phyloP scores from a whole-genome alignment of 2,797 vertebrate genomes.

The Acrossocheilus fasciatus region DNA sequence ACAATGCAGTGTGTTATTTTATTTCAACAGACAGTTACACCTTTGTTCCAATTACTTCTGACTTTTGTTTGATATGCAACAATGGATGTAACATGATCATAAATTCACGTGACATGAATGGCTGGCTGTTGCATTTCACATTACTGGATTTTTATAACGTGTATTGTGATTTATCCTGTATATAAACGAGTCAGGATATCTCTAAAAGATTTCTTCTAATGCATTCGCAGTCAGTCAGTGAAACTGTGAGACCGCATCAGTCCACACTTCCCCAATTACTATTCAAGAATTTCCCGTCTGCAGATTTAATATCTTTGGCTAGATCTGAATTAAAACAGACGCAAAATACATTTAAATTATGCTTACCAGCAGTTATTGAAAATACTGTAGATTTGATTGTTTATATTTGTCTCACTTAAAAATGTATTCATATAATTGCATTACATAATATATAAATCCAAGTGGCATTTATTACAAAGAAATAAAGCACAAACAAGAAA shows the following conservation, averaged over 20 bases:
- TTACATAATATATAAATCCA: neutral
- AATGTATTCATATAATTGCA: neutral
- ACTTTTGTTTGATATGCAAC: neutral
- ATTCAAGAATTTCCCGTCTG: neutral
- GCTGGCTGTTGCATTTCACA: neutral
- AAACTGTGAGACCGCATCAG: conserved; percentile 30
- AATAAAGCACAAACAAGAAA: neutral
- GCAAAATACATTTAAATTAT: neutral
- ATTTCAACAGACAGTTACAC: neutral
- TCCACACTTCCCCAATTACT: conserved; percentile 41
- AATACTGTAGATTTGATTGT: neutral
- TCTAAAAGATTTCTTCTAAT: neutral
- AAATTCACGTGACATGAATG: neutral
- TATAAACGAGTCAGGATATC: neutral
- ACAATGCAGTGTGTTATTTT: neutral
- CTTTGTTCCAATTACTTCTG: neutral
- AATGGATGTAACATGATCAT: neutral
- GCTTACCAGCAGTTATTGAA: neutral
- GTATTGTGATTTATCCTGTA: neutral
- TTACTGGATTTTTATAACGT: neutral
- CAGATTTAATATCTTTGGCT: neutral
- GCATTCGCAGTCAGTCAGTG: neutral
- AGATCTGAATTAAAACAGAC: neutral
- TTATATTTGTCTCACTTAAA: neutral
- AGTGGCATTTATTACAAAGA: neutral